Base-by-base conservation (phyloP, 2,888 invertebrate species). In the Diloba caeruleocephala region DNA sequence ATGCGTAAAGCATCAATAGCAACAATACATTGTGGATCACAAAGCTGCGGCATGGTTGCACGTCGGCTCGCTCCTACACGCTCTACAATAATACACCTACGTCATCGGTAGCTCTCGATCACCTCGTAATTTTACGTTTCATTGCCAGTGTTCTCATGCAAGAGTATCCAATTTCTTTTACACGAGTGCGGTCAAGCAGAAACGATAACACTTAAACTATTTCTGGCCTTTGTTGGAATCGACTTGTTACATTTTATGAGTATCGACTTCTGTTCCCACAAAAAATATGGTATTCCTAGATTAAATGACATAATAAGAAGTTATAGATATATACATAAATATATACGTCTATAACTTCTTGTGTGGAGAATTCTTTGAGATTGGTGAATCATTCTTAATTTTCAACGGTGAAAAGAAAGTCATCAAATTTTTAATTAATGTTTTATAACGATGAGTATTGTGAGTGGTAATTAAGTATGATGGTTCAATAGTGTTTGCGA, bases 141-240 rank as follows among this genome's bases (percentile, higher is more conserved):
- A 90, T 88, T 89, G 87, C 81, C 81, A 83, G 83, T 87, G 83
- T 84, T 85, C 83, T 88, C 87, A 82, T 81, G 82, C 88, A 85
- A 87, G 79, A 86, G 87, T 84, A 90, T 89, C 88, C 86, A 88
- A 91, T 90, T 89, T 85, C 87, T 87, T 81, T 84, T 79, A 85
- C 85, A 84, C 80, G 81, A 81, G 78, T 82, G 84, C 82, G 80
- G 72, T 87, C 83, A 79, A 84, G 83, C 88, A 79, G 80, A 85
- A 87, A 86, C 82, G 82, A 87, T 84, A 88, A 89, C 82, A 85
- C 83, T 85, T 77, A 78, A 82, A 80, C 82, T 81, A 84, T 86
- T 86, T 84, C 79, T 79, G 75, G 75, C 76, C 74, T 78, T 82
- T 79, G 78, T 85, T 78, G 70, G 54, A 57, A 71, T 71, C 60